Evolutionary conservation across 2,113 vertebrate species (phyloP).

Genomic region (Pollimyrus isidori): DNA sequence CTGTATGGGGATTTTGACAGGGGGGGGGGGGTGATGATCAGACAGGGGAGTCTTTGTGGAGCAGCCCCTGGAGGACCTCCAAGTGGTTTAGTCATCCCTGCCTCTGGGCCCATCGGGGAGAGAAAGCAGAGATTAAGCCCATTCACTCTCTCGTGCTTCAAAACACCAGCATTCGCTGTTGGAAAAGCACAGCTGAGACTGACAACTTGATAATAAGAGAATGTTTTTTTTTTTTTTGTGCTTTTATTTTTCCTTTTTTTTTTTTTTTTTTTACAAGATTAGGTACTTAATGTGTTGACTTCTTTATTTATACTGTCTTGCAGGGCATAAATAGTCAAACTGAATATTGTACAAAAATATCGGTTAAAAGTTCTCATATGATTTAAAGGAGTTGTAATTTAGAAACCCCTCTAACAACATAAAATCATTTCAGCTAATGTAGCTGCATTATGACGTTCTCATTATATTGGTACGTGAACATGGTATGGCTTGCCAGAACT

Average conservation of each 20-base stretch:
- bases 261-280: neutral
- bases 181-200: neutral
- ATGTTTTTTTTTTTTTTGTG: neutral
- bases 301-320: neutral
- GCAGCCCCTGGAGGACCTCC: neutral
- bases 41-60: constrained; percentile 14
- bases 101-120: neutral
- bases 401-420: neutral
- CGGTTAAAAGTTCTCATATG: neutral
- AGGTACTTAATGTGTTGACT: neutral
- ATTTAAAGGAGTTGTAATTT: neutral
- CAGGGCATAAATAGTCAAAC: neutral
- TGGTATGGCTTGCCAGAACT: neutral
- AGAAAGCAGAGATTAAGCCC: neutral
- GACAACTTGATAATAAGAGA: neutral
- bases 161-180: neutral
- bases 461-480: neutral
- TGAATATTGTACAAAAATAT: neutral
- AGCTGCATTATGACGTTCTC: neutral
- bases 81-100: neutral
- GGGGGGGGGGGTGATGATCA: neutral
- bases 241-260: neutral
- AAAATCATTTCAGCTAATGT: neutral
- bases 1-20: neutral
- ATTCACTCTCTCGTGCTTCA: neutral